Evolutionary conservation across 2,888 invertebrate species (phyloP).

Genomic region (Mimumesa dahlbomi): DNA sequence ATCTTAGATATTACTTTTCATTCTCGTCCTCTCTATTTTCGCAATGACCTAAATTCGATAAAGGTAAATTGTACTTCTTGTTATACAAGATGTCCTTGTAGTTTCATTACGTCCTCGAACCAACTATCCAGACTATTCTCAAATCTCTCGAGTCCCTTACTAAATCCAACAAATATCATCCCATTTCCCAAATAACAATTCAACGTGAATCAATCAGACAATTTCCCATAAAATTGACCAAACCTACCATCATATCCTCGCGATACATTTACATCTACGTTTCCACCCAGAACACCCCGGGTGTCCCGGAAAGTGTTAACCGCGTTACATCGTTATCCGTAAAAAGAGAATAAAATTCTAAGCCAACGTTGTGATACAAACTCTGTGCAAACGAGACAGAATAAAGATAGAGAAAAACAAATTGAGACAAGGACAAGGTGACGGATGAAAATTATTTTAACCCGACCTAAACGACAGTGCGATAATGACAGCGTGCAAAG

Average conservation of each 20-base stretch:
- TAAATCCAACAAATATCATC: no score
- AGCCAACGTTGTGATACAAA: no score
- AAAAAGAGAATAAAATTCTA: no score
- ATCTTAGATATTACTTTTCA: slow-evolving; percentile 26
- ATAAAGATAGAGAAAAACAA: not conserved
- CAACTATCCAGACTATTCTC: slow-evolving; percentile 25
- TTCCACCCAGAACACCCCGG: no score
- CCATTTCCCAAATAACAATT: not conserved
- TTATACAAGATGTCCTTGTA: slow-evolving; percentile 10
- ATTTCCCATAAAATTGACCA: not conserved
- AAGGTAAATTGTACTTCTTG: slow-evolving; percentile 25
- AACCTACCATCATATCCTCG: no score
- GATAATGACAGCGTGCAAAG: slow-evolving; percentile 44
- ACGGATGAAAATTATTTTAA: slow-evolving; percentile 24
- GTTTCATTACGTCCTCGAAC: slow-evolving; percentile 22
- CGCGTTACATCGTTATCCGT: no score
- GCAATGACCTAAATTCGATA: slow-evolving; percentile 48
- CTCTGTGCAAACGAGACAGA: no score
- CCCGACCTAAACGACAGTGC: no score
- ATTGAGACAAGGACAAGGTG: slow-evolving; percentile 19
- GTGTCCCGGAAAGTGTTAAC: no score
- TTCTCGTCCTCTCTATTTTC: slow-evolving; percentile 48
- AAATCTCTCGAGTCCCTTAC: not conserved
- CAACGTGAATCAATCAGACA: not conserved
- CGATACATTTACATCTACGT: no score